phyloP scores from a whole-genome alignment of 2,113 vertebrate species.

The Oreamnos americanus region DNA sequence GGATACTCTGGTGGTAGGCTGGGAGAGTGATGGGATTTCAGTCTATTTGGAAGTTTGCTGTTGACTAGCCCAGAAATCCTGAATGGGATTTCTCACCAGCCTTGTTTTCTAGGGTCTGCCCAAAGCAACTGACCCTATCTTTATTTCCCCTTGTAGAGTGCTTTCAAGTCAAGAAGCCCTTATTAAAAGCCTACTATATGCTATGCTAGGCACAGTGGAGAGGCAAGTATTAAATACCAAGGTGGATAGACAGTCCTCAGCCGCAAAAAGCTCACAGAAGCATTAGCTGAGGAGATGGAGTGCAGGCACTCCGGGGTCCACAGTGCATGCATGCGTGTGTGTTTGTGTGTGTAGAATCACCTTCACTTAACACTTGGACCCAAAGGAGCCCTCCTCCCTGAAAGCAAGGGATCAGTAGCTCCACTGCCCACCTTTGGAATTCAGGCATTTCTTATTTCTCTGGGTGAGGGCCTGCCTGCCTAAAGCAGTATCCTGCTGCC shows the following conservation, averaged over 20 bases:
- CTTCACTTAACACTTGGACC: background rate
- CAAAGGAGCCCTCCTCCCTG: background rate
- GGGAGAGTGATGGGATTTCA: background rate
- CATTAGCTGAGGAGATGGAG: background rate
- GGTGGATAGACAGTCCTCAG: background rate
- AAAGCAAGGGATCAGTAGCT: background rate
- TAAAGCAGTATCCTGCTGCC: background rate
- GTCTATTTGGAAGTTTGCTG: background rate
- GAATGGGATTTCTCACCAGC: background rate
- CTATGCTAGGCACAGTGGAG: background rate
- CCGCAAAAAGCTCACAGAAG: background rate
- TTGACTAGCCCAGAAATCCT: background rate
- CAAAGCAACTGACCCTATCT: background rate
- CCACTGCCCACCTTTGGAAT: background rate
- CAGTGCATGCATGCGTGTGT: fast-evolving
- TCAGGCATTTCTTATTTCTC: background rate
- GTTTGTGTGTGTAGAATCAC: background rate
- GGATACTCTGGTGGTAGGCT: background rate
- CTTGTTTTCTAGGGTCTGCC: background rate
- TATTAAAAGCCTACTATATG: background rate
- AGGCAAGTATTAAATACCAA: background rate
- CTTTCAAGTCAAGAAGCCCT: background rate
- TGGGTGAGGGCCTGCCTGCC: background rate
- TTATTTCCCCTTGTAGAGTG: background rate
- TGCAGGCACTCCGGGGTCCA: fast-evolving